These are phyloP conservation scores for Mastomys natalensis DNA, from an alignment of 2,113 vertebrate species.

Conservation along the genomic window DNA sequence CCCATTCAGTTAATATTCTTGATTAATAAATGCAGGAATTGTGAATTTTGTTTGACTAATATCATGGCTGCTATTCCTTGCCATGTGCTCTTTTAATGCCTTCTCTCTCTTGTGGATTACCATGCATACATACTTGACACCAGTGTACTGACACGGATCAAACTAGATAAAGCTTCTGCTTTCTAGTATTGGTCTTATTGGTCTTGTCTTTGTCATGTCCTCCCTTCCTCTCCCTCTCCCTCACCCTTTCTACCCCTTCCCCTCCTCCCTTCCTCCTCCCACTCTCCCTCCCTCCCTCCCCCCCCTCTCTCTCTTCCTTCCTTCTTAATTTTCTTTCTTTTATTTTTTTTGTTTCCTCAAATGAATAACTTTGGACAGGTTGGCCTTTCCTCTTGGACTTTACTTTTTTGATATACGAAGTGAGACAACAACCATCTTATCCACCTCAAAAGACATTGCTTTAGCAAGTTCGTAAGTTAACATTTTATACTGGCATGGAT, in stretches of 20 bases:
- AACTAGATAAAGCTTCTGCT: background rate
- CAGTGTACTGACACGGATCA: too few species aligned
- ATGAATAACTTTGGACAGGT: background rate
- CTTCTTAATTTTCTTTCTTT: too few species aligned
- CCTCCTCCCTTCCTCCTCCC: too few species aligned
- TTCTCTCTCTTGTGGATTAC: background rate
- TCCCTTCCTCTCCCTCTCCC: too few species aligned
- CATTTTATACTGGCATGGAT: conserved; percentile 18
- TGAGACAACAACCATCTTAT: background rate
- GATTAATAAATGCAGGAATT: background rate
- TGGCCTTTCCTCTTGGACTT: background rate
- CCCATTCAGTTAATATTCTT: background rate
- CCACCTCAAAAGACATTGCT: background rate
- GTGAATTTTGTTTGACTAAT: background rate
- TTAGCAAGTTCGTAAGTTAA: background rate
- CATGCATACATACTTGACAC: too few species aligned
- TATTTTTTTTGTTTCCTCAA: background rate
- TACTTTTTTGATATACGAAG: background rate
- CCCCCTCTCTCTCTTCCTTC: background rate
- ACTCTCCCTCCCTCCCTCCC: too few species aligned
- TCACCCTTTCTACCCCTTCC: too few species aligned
- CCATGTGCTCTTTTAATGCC: background rate
- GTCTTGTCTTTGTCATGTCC: background rate
- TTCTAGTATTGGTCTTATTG: background rate
- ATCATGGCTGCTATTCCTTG: background rate